A percentile compares a stretch with the other conserved stretches of the same genome.
These are phyloP conservation scores for Drosophila seclusa DNA, from an alignment of 2,888 invertebrate genomes.

Conservation along the genomic window DNA sequence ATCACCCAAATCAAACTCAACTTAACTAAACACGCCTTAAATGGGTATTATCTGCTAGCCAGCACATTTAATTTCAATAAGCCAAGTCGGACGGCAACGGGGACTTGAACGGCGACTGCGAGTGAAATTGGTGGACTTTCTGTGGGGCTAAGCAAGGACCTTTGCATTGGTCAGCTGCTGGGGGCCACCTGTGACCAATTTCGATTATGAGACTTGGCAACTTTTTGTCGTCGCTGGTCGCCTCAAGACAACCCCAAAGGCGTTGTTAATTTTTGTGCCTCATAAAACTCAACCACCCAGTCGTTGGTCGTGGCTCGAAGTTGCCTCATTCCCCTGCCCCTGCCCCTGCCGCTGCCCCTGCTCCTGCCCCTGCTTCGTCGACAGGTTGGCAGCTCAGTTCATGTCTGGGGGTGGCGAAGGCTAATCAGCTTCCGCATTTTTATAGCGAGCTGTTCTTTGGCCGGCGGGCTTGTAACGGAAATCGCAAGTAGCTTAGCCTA, in stretches of 20 bases:
- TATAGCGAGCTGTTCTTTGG: slow-evolving; percentile 53
- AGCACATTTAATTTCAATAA: slow-evolving; percentile 77
- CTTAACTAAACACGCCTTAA: slow-evolving; percentile 76
- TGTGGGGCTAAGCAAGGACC: background rate
- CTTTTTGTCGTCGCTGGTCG: slow-evolving; percentile 41
- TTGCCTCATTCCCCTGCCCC: background rate
- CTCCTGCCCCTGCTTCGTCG: background rate
- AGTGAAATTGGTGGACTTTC: background rate
- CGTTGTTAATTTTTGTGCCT: slow-evolving; percentile 77
- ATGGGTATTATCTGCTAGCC: slow-evolving; percentile 76
- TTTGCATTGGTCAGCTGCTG: slow-evolving; percentile 57
- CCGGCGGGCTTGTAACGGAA: slow-evolving; percentile 71
- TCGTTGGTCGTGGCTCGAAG: slow-evolving; percentile 3
- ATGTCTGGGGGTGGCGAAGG: slow-evolving; percentile 43
- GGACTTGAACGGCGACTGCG: background rate
- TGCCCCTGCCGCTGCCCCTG: background rate
- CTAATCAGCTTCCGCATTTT: slow-evolving; percentile 78
- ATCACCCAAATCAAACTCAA: slow-evolving; percentile 75
- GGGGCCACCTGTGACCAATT: slow-evolving; percentile 81
- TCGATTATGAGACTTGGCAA: slow-evolving; percentile 78
- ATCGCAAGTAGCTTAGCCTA: slow-evolving; percentile 80
- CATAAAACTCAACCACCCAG: slow-evolving; percentile 73
- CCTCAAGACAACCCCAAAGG: slow-evolving; percentile 69
- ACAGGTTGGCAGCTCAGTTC: slow-evolving; percentile 38
- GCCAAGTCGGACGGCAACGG: slow-evolving; percentile 35